These are phyloP conservation scores for Eristalis pertinax DNA, from an alignment of 2,888 invertebrate species.

Conservation along the genomic window DNA sequence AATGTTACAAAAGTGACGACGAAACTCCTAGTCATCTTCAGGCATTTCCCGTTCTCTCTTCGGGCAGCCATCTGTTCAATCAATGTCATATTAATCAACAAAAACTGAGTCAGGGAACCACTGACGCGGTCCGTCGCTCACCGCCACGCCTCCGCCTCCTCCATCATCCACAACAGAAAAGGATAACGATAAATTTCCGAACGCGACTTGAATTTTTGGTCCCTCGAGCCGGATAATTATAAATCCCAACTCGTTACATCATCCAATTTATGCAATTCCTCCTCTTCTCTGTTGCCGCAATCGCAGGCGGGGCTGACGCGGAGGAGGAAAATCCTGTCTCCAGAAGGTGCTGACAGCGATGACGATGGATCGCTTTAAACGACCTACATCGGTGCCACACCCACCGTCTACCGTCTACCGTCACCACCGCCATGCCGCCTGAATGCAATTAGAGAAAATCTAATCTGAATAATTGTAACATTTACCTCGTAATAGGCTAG, in stretches of 20 bases:
- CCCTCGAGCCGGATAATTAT: conserved; percentile 58
- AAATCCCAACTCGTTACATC: conserved; percentile 29
- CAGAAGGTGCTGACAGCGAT: not conserved
- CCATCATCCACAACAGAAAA: not conserved
- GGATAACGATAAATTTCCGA: conserved; percentile 5
- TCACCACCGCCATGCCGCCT: not conserved
- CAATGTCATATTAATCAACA: conserved; percentile 34
- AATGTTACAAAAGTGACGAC: not conserved
- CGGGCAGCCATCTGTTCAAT: not conserved
- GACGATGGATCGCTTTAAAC: not conserved
- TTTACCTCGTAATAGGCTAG: conserved; percentile 59
- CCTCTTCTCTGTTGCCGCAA: not conserved
- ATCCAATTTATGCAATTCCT: conserved; percentile 23
- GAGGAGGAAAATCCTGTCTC: not conserved
- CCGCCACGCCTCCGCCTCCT: too few species aligned
- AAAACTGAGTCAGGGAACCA: not conserved
- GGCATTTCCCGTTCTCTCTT: not conserved
- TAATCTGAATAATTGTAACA: conserved; percentile 67
- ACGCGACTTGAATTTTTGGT: conserved; percentile 38
- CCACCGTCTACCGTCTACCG: not conserved
- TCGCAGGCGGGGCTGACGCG: not conserved
- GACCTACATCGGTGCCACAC: not conserved
- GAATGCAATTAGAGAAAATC: conserved; percentile 65
- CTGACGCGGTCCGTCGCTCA: too few species aligned
- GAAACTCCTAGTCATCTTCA: not conserved